Base-by-base conservation (phyloP, 53 echinoderm and acorn worm genomes). In the Echinarachnius parma region DNA sequence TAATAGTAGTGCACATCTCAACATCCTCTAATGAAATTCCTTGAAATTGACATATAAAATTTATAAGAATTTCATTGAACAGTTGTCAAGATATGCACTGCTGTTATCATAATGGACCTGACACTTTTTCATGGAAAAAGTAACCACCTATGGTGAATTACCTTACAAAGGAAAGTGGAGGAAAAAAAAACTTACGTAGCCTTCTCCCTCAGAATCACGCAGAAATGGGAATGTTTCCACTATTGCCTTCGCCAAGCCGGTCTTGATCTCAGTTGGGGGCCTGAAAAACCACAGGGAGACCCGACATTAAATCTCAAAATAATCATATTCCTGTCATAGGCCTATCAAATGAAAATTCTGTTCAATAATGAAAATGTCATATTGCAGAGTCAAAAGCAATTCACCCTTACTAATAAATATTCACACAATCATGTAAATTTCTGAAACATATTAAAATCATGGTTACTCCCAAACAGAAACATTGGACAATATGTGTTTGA, bases 121-220 rank as follows among this genome's bases (percentile, higher is more conserved):
- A 48, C 48, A 48, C 48, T 48, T 48, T 48, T 48, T 48, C 48
- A 48, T 48, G 48, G 48, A 48, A 48, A 48, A 48, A 39, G 60
- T 21, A 60, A 60, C 60, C 60, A 60, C 60, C 60, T 60, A 62
- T 37, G 62, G 62, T 62, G 62, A 62, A 15, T 62, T 62, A 62
- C 62, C 62, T 62, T 62, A 62, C 15, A 9, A 15, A 62, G 15
- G 62, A 62, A 62, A 62, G 62, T 62, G 62, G 48, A 69, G 33
- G 52, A 76, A 76, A 45, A 76, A 76, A 60, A 36, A 34, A 63
- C 34, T 78, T 46, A 34, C 78, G 48, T 78, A 52, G 63, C 78
- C 78, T 78, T 78, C 78, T 48, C 78, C 78, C 50, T 78, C 78
- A 48, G 78, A 78, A 78, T 78, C 78, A 15, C 49, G 62, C 47